Evolutionary conservation across 2,888 invertebrate genomes (phyloP).

Genomic region (Acleris cristana): DNA sequence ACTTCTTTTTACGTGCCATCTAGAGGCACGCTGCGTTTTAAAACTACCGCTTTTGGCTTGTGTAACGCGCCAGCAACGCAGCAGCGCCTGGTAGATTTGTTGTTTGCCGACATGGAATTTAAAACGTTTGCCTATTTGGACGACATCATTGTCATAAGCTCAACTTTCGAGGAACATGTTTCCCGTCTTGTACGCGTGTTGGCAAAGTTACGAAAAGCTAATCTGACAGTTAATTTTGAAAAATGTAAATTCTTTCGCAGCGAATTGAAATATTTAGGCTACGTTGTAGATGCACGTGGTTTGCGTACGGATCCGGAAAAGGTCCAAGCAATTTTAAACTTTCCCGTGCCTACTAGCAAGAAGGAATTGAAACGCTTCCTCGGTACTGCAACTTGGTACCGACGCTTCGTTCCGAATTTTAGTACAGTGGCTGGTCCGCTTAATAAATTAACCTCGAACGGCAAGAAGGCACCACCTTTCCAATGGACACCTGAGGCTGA

Average conservation of each 20-base stretch:
- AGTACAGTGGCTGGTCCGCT: constrained; percentile 44
- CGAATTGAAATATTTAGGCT: constrained; percentile 41
- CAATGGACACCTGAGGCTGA: constrained; percentile 38
- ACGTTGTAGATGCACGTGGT: constrained; percentile 46
- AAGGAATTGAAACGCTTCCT: constrained; percentile 44
- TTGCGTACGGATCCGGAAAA: constrained; percentile 46
- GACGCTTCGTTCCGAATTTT: constrained; percentile 44
- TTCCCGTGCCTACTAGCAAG: constrained; percentile 40
- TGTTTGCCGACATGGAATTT: constrained; percentile 41
- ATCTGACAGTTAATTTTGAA: constrained; percentile 40
- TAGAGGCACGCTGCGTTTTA: not conserved
- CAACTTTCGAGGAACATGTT: constrained; percentile 43
- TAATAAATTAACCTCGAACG: constrained; percentile 42
- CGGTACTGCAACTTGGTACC: constrained; percentile 44
- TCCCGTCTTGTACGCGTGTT: constrained; percentile 38
- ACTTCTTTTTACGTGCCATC: constrained; percentile 1
- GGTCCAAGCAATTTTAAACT: constrained; percentile 42
- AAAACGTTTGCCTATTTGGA: constrained; percentile 43
- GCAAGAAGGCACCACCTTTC: constrained; percentile 41
- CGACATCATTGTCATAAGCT: constrained; percentile 42
- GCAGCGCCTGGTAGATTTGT: constrained; percentile 43
- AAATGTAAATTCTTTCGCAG: constrained; percentile 41
- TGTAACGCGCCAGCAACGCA: constrained; percentile 46
- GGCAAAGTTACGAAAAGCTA: constrained; percentile 40
- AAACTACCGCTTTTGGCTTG: constrained; percentile 27